phyloP scores from a whole-genome alignment of 2,888 invertebrate genomes.

The Rotaria magnacalcarata region DNA sequence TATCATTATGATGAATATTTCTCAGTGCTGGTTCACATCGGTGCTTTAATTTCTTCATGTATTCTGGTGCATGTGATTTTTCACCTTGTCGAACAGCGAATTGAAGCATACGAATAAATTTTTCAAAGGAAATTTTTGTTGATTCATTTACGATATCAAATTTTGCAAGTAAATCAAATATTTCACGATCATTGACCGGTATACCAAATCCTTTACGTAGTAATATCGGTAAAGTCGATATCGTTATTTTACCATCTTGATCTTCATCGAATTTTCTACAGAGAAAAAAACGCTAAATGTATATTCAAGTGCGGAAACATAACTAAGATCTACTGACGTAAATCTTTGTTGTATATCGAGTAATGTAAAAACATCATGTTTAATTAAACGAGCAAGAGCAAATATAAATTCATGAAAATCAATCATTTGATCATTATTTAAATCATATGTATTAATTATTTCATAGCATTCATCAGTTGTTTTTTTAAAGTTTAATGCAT shows the following conservation, averaged over 20 bases:
- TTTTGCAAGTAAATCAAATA: conserved; percentile 2
- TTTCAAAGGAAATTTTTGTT: not conserved
- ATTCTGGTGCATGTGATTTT: not conserved
- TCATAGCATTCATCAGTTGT: not conserved
- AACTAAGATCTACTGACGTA: not conserved
- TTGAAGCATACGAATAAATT: conserved; percentile 26
- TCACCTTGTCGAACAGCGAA: not conserved
- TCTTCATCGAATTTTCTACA: conserved; percentile 32
- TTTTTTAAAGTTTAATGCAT: conserved; percentile 33
- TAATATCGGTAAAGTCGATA: not conserved
- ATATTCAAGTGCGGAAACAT: not conserved
- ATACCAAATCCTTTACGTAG: conserved; percentile 26
- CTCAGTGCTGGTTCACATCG: conserved; percentile 11
- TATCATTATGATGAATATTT: not conserved
- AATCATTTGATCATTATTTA: conserved; percentile 11
- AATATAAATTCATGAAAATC: conserved; percentile 31
- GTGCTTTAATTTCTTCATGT: conserved; percentile 10
- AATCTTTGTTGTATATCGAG: conserved; percentile 28
- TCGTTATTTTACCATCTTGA: conserved; percentile 17
- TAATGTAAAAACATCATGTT: conserved; percentile 32
- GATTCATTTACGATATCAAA: conserved; percentile 12
- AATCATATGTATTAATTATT: not conserved
- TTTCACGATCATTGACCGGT: not conserved
- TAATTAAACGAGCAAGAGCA: conserved; percentile 8
- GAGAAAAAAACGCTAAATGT: not conserved